Evolutionary conservation across 2,888 invertebrate genomes (phyloP), one percentile per base, ranked within the genome.

Genomic region (Nymphalis c-album): DNA sequence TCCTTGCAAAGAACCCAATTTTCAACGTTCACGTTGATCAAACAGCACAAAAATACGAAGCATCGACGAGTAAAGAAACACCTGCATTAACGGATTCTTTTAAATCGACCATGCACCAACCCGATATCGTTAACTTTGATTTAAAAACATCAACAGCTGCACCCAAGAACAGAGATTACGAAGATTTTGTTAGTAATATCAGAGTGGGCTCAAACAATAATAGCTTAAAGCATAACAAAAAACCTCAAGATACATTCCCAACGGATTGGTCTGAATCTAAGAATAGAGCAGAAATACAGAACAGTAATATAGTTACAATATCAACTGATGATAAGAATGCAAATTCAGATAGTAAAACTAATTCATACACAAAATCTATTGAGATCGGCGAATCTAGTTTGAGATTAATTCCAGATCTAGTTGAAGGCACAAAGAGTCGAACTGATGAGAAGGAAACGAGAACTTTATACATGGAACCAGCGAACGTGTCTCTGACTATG

Each of bases 1-100:
- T 93, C 13, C 85, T 93, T 48, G 91, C 92, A 5, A 93, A 92
- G 78, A 93, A 92, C 74, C 93, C 93, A 0, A 91, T 92, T 65
- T 77, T 93, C 57, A 93, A 91, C 70, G 91, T 87, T 17, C 90
- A 91, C 64, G 82, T 91, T 48, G 92, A 92, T 73, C 90, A 87
- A 80, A 80, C 74, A 45, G 63, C 80, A 67, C 78, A 82, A 79
- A 87, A 84, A 66, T 78, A 75, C 58, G 88, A 87, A 76, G 82
- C 86, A 40, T 80, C 84, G 8, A 80, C 86, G 2, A 88, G 84
- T 71, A 85, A 84, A 74, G 86, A 90, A 20, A 75, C 76, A 1
- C 75, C 83, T 40, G 82, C 82, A 53, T 78, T 88, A 78, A 91
- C 91, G 26, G 91, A 91, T 64, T 80, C 90, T 1, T 86, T 87